phyloP scores from a whole-genome alignment of 2,888 invertebrate genomes.

The Hydraecia micacea region DNA sequence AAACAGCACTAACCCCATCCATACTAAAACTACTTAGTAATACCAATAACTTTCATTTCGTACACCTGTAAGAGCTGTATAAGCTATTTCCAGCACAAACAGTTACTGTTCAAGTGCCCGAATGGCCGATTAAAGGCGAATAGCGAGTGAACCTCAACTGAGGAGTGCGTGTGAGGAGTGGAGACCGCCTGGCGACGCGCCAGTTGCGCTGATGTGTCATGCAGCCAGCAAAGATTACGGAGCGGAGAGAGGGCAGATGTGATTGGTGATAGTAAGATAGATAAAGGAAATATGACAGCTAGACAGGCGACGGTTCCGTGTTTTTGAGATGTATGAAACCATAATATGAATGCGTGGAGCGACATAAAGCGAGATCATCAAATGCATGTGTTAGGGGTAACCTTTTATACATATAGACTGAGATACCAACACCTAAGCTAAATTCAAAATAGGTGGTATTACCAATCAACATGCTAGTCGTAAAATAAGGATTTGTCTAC shows the following conservation, averaged over 20 bases:
- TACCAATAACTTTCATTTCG: conserved; percentile 25
- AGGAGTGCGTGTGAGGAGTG: conserved; percentile 43
- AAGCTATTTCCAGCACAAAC: conserved; percentile 48
- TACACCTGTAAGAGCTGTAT: conserved; percentile 20
- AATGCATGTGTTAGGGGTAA: neutral
- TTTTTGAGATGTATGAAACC: neutral
- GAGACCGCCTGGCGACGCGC: conserved; percentile 67
- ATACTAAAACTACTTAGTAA: conserved; percentile 16
- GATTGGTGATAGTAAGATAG: conserved; percentile 12
- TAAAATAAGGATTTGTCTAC: neutral
- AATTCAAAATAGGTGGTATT: neutral
- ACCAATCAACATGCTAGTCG: neutral
- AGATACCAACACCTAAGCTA: neutral
- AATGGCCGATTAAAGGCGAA: conserved; percentile 55
- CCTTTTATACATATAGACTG: too few species aligned
- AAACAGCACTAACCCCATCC: neutral
- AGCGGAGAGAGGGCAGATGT: conserved; percentile 21
- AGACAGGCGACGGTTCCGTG: neutral
- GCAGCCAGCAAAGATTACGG: conserved; percentile 52
- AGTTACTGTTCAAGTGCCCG: conserved; percentile 43
- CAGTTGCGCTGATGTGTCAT: conserved; percentile 60
- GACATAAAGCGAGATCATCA: neutral
- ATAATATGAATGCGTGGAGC: neutral
- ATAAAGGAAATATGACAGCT: too few species aligned
- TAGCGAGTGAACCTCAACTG: conserved; percentile 43